These are phyloP conservation scores for Coelinius sp. DNA, from an alignment of 2,888 invertebrate species.

Conservation along the genomic window DNA sequence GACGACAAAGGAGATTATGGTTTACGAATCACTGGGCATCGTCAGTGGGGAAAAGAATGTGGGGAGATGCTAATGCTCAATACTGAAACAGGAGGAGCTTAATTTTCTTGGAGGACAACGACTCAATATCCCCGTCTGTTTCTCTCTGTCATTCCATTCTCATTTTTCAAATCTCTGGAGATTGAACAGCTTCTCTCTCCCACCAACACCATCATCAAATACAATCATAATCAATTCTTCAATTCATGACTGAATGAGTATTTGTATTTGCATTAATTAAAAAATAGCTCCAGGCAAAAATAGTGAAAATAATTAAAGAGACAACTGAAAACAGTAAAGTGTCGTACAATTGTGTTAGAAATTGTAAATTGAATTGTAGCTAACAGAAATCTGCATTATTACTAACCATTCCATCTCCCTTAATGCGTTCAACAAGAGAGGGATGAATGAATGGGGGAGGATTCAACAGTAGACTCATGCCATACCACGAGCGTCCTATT, in stretches of 20 bases:
- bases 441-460: neutral
- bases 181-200: neutral
- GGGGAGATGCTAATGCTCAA: neutral
- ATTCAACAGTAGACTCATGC: neutral
- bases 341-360: neutral
- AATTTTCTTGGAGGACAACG: constrained; percentile 42
- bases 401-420: neutral
- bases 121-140: constrained; percentile 50
- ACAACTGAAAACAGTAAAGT: neutral
- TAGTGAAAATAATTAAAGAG: neutral
- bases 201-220: neutral
- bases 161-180: neutral
- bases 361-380: constrained; percentile 16
- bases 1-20: constrained; percentile 57
- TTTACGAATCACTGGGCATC: constrained; percentile 56
- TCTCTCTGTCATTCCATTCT: constrained; percentile 38
- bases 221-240: neutral
- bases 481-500: neutral
- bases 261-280: neutral
- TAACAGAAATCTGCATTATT: constrained; percentile 3
- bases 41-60: constrained; percentile 4
- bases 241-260: neutral
- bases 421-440: neutral
- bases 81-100: constrained; percentile 22
- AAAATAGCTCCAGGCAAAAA: neutral